A percentile compares a stretch with the other conserved stretches of the same genome.
Evolutionary conservation across 2,113 vertebrate genomes (phyloP).

Genomic region (Oenanthe melanoleuca): DNA sequence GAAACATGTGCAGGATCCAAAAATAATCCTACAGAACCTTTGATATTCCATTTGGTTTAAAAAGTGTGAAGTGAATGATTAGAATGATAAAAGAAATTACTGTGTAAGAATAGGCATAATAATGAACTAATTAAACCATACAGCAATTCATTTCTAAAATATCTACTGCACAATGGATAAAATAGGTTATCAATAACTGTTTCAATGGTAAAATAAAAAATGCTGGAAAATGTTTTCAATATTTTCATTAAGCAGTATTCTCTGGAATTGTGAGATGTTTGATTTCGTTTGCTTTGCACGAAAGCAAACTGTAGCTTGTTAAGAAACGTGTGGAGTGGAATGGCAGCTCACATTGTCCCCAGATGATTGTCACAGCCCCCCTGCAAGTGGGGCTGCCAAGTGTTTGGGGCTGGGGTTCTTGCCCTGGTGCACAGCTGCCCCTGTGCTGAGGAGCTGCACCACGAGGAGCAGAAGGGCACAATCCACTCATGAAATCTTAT

Average conservation of each 20-base stretch:
- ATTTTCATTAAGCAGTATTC: slow-evolving; percentile 45
- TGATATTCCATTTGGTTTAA: slow-evolving; percentile 63
- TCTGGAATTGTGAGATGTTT: slow-evolving; percentile 16
- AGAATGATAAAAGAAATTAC: slow-evolving; percentile 71
- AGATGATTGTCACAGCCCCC: not conserved
- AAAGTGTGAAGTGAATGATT: slow-evolving; percentile 65
- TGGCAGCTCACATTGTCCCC: not conserved
- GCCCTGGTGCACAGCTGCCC: not conserved
- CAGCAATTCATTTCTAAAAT: slow-evolving; percentile 70
- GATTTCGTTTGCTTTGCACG: slow-evolving; percentile 10
- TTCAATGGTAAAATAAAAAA: slow-evolving; percentile 58
- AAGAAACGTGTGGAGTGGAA: not conserved
- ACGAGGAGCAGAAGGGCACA: not conserved
- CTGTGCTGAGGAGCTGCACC: not conserved
- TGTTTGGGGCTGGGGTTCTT: not conserved
- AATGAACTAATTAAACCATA: slow-evolving; percentile 70
- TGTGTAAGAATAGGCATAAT: slow-evolving; percentile 68
- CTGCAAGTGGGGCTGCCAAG: not conserved
- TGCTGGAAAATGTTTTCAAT: slow-evolving; percentile 38
- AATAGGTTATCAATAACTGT: slow-evolving; percentile 68
- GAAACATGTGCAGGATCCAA: slow-evolving; percentile 60
- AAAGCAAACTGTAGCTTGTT: not conserved
- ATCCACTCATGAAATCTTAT: not conserved
- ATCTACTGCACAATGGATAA: slow-evolving; percentile 68
- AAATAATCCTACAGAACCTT: slow-evolving; percentile 60